Evolutionary conservation across 2,888 invertebrate species (phyloP), one percentile per base, ranked within the genome.

Genomic region (Protophormia terraenovae): DNA sequence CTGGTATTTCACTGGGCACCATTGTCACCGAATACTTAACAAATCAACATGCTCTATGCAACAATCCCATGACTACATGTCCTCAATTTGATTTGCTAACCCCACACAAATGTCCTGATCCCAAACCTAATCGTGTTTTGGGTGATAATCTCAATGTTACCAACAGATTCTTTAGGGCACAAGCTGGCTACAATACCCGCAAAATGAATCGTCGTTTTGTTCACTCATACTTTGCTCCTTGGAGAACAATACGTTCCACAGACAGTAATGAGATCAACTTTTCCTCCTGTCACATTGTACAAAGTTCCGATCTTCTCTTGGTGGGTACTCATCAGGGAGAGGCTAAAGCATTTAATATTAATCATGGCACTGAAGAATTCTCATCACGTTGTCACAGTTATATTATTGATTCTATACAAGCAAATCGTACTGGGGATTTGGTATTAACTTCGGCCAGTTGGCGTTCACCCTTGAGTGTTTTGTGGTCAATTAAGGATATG

Each of bases 41-140:
- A 89, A 98, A 98, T 93, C 99, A 99, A 93, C 99, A 99, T 93
- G 96, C 98, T n/a, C 93, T 98, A 7, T 99, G 99, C 94, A 97
- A 97, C 93, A 98, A 99, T 93, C 99, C 99, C 0, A 98, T 99
- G 93, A 97, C 97, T 38, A 98, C 98, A 0, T 99, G 99, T 93
- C 99, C 99, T 0, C 97, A 98, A 91, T 99, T 99, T 91, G 98
- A 98, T 92, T 94, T 99, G 45, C 97, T 98, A 90, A 97, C 97
- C 87, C 98, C 98, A 0, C 99, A 99, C 93, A 97, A 97, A 90
- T 99, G 99, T 93, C 99, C 99, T 0, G 97, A 97, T 93, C 96
- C 97, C 0, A 95, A 95, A 89, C 95, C 95, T 71, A 92, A 91
- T 81, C 90, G 92, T 35, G 83, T 89, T 14, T 86, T 89, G 8